Evolutionary conservation across 2,113 vertebrate genomes (phyloP).

Genomic region (Vombatus ursinus): DNA sequence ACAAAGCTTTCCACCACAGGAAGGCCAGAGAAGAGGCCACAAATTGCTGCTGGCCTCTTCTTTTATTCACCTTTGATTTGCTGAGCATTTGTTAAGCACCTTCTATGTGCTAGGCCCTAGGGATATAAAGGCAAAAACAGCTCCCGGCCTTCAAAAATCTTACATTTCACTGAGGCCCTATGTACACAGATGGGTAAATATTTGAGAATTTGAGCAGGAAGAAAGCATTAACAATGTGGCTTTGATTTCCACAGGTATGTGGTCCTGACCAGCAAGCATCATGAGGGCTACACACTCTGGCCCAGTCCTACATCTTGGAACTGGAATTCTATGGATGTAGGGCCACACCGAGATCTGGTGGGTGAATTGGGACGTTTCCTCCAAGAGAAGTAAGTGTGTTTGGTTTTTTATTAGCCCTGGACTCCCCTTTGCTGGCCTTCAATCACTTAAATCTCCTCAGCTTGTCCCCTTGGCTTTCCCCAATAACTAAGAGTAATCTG

Average conservation of each 20-base stretch:
- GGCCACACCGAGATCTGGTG: slow-evolving; percentile 93
- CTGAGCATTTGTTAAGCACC: neutral
- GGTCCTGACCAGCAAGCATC: slow-evolving; percentile 96
- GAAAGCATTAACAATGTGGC: neutral
- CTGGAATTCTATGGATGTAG: slow-evolving; percentile 93
- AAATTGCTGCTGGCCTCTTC: neutral
- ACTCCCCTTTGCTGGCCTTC: neutral
- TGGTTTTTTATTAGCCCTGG: fast-evolving
- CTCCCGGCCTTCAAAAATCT: neutral
- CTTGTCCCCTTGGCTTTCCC: neutral
- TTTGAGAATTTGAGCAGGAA: neutral
- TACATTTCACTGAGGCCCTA: neutral
- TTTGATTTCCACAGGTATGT: slow-evolving; percentile 88
- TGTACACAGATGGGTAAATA: neutral
- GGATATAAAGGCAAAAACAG: neutral
- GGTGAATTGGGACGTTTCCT: slow-evolving; percentile 91
- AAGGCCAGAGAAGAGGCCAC: neutral
- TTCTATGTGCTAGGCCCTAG: neutral
- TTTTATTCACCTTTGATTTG: neutral
- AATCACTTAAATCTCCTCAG: neutral
- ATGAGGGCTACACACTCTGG: slow-evolving; percentile 98
- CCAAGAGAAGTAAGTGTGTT: slow-evolving; percentile 85
- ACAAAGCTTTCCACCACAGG: too few relatives aligned
- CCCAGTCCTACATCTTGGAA: slow-evolving; percentile 92
- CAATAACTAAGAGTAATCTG: neutral